Conservation (phyloP, 2,113 vertebrate species). For the Sarotherodon lohbergeri region DNA sequence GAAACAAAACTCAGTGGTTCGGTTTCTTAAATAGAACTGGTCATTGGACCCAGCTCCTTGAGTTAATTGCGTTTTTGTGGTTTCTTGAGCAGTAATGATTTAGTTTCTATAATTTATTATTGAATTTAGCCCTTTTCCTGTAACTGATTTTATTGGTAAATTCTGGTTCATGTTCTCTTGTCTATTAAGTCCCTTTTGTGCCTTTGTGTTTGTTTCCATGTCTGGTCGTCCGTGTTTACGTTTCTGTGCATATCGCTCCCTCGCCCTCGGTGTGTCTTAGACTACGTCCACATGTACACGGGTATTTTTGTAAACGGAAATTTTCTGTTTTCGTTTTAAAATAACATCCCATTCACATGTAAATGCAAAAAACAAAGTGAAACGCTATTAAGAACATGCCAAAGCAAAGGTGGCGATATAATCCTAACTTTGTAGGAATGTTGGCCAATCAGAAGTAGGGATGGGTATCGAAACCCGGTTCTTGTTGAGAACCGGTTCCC, state of each 20-base stretch:
- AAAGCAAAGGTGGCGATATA: background rate
- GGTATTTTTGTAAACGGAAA: rapidly evolving
- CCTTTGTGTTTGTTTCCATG: background rate
- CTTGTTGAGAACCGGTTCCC: too few species aligned
- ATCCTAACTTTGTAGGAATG: background rate
- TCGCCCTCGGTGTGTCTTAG: background rate
- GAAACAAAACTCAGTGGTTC: background rate
- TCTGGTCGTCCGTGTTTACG: background rate
- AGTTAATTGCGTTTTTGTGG: background rate
- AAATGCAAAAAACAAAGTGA: background rate
- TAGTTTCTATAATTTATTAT: background rate
- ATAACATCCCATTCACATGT: background rate
- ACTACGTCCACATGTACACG: background rate
- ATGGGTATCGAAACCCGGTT: too few species aligned
- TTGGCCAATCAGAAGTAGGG: background rate
- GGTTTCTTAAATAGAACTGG: background rate
- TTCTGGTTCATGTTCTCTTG: background rate
- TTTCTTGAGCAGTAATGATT: background rate
- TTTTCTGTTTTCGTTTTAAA: rapidly evolving
- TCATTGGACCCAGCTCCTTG: background rate
- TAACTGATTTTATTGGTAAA: background rate
- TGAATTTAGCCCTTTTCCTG: background rate
- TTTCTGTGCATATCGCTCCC: background rate
- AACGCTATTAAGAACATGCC: background rate
- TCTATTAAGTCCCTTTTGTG: background rate